Evolutionary conservation across 1,140 invertebrate genomes (phyloP).

Genomic region (Leguminivora glycinivorella): DNA sequence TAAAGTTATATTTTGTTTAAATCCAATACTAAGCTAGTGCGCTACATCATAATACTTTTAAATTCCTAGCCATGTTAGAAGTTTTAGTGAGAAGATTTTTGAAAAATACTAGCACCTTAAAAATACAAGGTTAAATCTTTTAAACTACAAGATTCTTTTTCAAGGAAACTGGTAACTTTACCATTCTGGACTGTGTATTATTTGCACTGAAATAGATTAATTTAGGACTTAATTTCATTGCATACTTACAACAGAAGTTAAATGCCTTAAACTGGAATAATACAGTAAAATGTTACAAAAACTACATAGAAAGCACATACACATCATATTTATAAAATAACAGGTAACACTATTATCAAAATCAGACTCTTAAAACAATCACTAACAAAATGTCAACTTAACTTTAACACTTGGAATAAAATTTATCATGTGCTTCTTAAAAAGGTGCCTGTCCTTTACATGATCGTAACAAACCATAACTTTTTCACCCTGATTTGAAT

Average conservation of each 20-base stretch:
- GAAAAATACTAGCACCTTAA: neutral
- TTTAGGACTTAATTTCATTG: neutral
- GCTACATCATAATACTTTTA: constrained; percentile 7
- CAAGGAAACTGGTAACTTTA: constrained; percentile 71
- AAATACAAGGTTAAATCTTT: constrained; percentile 37
- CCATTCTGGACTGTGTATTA: neutral
- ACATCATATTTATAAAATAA: constrained; percentile 42
- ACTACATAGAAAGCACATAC: constrained; percentile 37
- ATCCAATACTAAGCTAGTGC: constrained; percentile 9
- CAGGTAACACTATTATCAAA: constrained; percentile 55
- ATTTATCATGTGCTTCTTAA: constrained; percentile 52
- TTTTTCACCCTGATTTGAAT: constrained; percentile 39
- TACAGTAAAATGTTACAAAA: constrained; percentile 28
- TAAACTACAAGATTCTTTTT: constrained; percentile 31
- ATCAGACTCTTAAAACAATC: constrained; percentile 58
- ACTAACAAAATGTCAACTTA: constrained; percentile 57
- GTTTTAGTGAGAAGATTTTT: neutral
- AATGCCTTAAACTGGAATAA: constrained; percentile 37
- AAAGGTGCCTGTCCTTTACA: constrained; percentile 48
- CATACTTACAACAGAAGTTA: constrained; percentile 33
- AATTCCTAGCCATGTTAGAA: neutral
- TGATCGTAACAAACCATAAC: constrained; percentile 35
- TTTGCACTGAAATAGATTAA: neutral
- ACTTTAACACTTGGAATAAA: constrained; percentile 51
- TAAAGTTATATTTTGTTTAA: neutral